Percentiles rank a stretch among this genome's conserved stretches.
phyloP scores from a whole-genome alignment of 2,888 invertebrate species.

The Parnassius mnemosyne region DNA sequence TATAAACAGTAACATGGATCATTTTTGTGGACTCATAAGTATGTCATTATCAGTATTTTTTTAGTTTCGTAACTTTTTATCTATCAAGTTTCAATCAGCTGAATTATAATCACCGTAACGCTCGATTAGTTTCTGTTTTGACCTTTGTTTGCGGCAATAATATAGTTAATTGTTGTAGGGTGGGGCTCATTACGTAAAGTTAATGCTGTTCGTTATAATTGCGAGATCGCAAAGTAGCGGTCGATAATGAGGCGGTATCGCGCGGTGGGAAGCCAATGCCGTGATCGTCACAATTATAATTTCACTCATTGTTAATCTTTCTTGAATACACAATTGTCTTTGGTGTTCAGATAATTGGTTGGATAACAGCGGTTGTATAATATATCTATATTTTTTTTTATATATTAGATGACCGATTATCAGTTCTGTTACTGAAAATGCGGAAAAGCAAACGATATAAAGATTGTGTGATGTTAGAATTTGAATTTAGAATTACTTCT shows the following conservation, averaged over 20 bases:
- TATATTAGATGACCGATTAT: not conserved
- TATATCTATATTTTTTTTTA: not conserved
- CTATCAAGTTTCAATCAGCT: not conserved
- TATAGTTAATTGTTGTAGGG: slow-evolving; percentile 22
- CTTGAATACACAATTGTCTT: slow-evolving; percentile 17
- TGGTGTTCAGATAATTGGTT: slow-evolving; percentile 15
- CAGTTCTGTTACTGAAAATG: not conserved
- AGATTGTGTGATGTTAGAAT: too few species aligned
- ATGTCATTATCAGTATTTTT: too few species aligned
- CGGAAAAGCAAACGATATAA: too few species aligned
- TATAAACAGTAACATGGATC: too few species aligned
- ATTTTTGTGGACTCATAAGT: too few species aligned
- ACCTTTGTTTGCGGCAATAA: slow-evolving; percentile 8
- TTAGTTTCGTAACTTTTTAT: too few species aligned
- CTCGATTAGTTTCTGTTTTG: slow-evolving; percentile 7
- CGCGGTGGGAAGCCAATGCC: slow-evolving; percentile 32
- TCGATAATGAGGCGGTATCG: slow-evolving; percentile 17
- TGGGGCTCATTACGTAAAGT: slow-evolving; percentile 14
- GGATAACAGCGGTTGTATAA: slow-evolving; percentile 6
- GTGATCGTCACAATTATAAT: slow-evolving; percentile 30
- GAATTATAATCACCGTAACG: not conserved
- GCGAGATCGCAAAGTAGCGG: slow-evolving; percentile 5
- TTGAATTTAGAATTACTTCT: too few species aligned
- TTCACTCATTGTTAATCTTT: slow-evolving; percentile 21
- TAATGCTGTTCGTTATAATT: slow-evolving; percentile 5